Evolutionary conservation across 2,888 invertebrate species (phyloP), one percentile per base, ranked within the genome.

Genomic region (Pimpla rufipes): DNA sequence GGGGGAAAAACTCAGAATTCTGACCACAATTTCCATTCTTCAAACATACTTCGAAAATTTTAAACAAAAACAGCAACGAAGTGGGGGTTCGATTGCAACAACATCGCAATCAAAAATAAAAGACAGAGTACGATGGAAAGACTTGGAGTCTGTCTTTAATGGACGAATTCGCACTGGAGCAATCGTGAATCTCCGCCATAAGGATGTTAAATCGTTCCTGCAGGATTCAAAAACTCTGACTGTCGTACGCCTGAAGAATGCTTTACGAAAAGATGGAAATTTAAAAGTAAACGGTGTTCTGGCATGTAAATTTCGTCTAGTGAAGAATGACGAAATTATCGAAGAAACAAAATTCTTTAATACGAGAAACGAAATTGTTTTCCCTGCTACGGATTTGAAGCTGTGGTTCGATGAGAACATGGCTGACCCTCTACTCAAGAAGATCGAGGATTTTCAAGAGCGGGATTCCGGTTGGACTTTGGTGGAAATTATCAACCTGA

Each of bases 401-500:
- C 4, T n/a, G 13, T 73, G 73, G 73, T 74, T 74, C 35, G 37
- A 67, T 29, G 50, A 55, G 1, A 66, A 45, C 10, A 4, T 66
- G 0, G 11, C 40, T 5, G 45, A 66, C 4, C 5, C 4, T n/a
- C 16, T 84, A 1, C 18, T 71, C 21, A 18, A 18, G 1, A 86
- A 86, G 35, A 50, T 83, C 4, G 64, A 84, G 47, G 83, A 86
- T n/a, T 85, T 88, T 64, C 74, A 86, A 76, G 77, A 86, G 59
- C 68, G 67, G 64, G 86, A 79, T 64, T 82, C 85, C 0, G 83
- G 85, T 5, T 85, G 85, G 85, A 59, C 83, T 10, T 75, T 86
- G 42, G 13, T 42, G 29, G 84, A 88, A 81, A 87, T 87, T 45
- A 18, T 86, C 10, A 77, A 84, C 76, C 64, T 87, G 55, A 70